Conservation (phyloP, 2,113 vertebrate genomes). For the Bubalus kerabau region DNA sequence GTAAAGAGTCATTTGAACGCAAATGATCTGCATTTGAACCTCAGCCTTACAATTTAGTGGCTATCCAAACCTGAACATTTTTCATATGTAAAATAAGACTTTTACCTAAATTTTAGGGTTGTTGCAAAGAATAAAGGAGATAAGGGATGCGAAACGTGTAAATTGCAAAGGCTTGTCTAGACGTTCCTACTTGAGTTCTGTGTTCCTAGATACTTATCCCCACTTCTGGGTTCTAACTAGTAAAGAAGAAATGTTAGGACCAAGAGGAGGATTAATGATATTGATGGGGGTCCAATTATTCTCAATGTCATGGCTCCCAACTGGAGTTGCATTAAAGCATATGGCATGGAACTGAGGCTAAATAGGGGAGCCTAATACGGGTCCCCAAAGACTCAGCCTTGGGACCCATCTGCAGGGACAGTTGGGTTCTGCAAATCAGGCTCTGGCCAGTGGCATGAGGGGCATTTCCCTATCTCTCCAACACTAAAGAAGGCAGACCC, state of each 20-base stretch:
- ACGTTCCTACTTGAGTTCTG: neutral
- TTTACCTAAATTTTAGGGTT: neutral
- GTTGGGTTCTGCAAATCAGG: neutral
- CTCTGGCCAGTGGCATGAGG: neutral
- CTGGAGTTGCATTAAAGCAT: neutral
- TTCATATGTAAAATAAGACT: neutral
- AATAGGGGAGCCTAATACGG: neutral
- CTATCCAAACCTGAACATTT: neutral
- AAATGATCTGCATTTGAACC: neutral
- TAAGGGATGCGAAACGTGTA: neutral
- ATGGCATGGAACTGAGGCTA: neutral
- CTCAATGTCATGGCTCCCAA: neutral
- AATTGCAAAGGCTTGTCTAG: neutral
- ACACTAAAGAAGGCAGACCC: neutral
- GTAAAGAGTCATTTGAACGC: neutral
- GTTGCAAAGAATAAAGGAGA: neutral
- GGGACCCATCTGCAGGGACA: neutral
- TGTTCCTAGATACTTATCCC: neutral
- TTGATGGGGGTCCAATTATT: neutral
- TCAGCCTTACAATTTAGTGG: neutral
- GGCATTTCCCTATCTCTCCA: neutral
- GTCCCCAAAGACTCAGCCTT: neutral
- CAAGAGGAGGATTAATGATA: neutral
- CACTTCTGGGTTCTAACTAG: neutral
- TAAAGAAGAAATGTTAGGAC: neutral